Percentiles rank a stretch among this genome's conserved stretches.
Evolutionary conservation across 2,797 vertebrate genomes (phyloP).

Genomic region (Syncerus caffer): DNA sequence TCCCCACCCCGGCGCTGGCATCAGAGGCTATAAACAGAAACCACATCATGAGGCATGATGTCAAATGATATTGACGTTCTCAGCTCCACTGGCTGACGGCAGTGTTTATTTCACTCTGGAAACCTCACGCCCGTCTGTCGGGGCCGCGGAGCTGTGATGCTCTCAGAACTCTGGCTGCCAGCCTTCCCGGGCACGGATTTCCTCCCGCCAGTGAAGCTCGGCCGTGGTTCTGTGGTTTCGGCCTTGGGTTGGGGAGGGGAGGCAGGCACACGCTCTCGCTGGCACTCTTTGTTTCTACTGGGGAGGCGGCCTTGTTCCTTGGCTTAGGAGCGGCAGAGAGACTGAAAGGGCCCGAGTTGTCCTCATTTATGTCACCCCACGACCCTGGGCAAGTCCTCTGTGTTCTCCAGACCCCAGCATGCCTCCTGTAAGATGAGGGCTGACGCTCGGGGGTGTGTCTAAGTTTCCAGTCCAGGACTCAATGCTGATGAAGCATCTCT

Average conservation of each 20-base stretch:
- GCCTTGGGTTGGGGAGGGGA: rapidly evolving
- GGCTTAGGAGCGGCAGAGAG: rapidly evolving
- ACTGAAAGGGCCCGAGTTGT: rapidly evolving
- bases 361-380: not conserved
- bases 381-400: rapidly evolving
- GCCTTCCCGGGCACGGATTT: rapidly evolving
- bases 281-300: rapidly evolving
- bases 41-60: not conserved
- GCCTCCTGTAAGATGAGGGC: not conserved
- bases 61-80: not conserved
- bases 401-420: rapidly evolving
- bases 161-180: not conserved
- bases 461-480: not conserved
- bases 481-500: rapidly evolving
- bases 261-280: rapidly evolving
- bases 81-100: not conserved
- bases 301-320: not conserved
- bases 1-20: rapidly evolving
- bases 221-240: rapidly evolving
- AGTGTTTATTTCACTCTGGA: not conserved
- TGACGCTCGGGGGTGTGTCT: rapidly evolving
- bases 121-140: not conserved
- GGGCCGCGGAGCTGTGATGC: rapidly evolving
- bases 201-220: rapidly evolving
- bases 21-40: not conserved